Evolutionary conservation across 2,113 vertebrate genomes (phyloP).

Genomic region (Gila orcuttii): DNA sequence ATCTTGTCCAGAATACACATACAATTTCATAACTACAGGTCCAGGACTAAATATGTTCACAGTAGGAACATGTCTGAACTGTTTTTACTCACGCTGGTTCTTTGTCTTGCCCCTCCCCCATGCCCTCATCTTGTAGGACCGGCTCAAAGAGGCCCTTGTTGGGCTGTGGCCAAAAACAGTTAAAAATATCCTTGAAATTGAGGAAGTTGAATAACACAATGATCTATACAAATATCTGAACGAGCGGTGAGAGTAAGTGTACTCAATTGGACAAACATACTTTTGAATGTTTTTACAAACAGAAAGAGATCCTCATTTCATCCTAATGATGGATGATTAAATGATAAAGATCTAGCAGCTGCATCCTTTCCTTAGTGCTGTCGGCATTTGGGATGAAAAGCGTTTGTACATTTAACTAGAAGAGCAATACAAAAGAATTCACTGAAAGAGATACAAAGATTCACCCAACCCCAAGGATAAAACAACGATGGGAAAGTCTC

Average conservation of each 20-base stretch:
- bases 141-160: conserved; percentile 42
- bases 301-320: neutral
- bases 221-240: conserved; percentile 17
- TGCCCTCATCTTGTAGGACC: conserved; percentile 29
- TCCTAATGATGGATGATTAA: neutral
- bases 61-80: conserved; percentile 39
- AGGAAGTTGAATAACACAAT: conserved; percentile 37
- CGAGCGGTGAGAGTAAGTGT: neutral
- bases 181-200: conserved; percentile 39
- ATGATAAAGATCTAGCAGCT: neutral
- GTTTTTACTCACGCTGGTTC: conserved; percentile 12
- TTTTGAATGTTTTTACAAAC: neutral
- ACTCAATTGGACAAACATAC: neutral
- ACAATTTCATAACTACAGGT: neutral
- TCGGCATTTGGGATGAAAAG: neutral
- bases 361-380: neutral
- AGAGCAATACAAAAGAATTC: conserved; percentile 31
- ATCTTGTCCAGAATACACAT: neutral
- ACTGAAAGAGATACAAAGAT: conserved; percentile 2
- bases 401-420: conserved; percentile 3
- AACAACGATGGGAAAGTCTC: conserved; percentile 12
- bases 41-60: neutral
- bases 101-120: conserved; percentile 40
- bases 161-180: conserved; percentile 27
- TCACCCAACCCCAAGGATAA: neutral